A percentile compares a stretch with the other conserved stretches of the same genome.
These are phyloP conservation scores for Carabus problematicus DNA, from an alignment of 2,888 invertebrate genomes.

Conservation along the genomic window DNA sequence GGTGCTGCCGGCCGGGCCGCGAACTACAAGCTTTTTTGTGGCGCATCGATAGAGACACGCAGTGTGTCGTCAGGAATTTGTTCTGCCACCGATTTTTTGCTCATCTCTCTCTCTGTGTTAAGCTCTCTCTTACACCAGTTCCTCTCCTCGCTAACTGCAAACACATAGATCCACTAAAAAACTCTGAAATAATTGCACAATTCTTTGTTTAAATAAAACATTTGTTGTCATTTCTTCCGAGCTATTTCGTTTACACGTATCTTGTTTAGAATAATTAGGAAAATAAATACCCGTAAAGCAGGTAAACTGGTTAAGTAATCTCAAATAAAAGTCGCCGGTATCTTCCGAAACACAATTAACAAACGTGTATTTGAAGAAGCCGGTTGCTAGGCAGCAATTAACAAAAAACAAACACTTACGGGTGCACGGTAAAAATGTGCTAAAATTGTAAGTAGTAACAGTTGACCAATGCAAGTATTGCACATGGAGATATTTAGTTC, in stretches of 20 bases:
- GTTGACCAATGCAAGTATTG: not conserved
- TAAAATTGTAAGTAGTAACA: constrained; percentile 31
- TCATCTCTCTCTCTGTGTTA: too few species aligned
- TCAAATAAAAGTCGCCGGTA: too few species aligned
- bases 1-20: constrained; percentile 47
- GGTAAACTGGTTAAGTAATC: too few species aligned
- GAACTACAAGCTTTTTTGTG: constrained; percentile 34
- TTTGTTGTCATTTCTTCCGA: too few species aligned
- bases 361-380: constrained; percentile 28
- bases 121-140: too few species aligned
- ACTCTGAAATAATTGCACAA: too few species aligned
- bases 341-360: constrained; percentile 28
- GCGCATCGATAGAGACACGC: not conserved
- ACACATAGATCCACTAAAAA: too few species aligned
- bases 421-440: constrained; percentile 28
- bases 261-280: too few species aligned
- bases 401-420: constrained; percentile 34
- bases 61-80: constrained; percentile 1
- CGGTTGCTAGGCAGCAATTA: constrained; percentile 31
- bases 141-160: too few species aligned
- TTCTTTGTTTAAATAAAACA: too few species aligned
- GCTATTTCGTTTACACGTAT: too few species aligned
- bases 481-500: not conserved
- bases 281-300: too few species aligned
- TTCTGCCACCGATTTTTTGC: not conserved